Percentiles rank a stretch among this genome's conserved stretches.
Evolutionary conservation across 2,888 invertebrate genomes (phyloP).

Genomic region (Coleophora flavipennella): DNA sequence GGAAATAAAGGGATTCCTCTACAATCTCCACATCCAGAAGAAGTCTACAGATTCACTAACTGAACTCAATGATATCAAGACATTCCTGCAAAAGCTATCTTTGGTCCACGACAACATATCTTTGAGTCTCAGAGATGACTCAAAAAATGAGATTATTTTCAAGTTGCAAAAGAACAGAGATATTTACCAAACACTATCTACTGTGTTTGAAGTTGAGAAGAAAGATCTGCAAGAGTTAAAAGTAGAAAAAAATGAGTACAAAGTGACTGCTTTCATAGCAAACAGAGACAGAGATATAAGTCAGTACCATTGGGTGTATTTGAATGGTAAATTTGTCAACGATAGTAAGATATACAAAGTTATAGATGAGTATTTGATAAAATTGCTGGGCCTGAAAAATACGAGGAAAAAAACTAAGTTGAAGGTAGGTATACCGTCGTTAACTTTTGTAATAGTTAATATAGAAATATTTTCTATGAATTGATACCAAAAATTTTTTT

Average conservation of each 20-base stretch:
- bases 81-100: slow-evolving; percentile 74
- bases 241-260: slow-evolving; percentile 57
- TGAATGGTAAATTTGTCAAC: slow-evolving; percentile 74
- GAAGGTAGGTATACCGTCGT: slow-evolving; percentile 30
- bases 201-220: slow-evolving; percentile 40
- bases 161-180: slow-evolving; percentile 72
- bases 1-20: slow-evolving; percentile 76
- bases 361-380: slow-evolving; percentile 31
- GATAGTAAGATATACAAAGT: slow-evolving; percentile 54
- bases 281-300: slow-evolving; percentile 29
- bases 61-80: slow-evolving; percentile 74
- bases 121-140: slow-evolving; percentile 79
- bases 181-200: slow-evolving; percentile 63
- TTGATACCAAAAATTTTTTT: slow-evolving; percentile 10
- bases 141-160: slow-evolving; percentile 69
- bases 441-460: too few relatives aligned
- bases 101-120: slow-evolving; percentile 77
- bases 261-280: slow-evolving; percentile 71
- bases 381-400: slow-evolving; percentile 14
- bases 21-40: slow-evolving; percentile 75
- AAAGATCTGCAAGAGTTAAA: slow-evolving; percentile 45
- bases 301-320: slow-evolving; percentile 74
- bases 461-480: too few relatives aligned
- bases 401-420: slow-evolving; percentile 21
- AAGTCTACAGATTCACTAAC: slow-evolving; percentile 61